Conservation (phyloP, 2,797 vertebrate genomes). For the Falco concolor region DNA sequence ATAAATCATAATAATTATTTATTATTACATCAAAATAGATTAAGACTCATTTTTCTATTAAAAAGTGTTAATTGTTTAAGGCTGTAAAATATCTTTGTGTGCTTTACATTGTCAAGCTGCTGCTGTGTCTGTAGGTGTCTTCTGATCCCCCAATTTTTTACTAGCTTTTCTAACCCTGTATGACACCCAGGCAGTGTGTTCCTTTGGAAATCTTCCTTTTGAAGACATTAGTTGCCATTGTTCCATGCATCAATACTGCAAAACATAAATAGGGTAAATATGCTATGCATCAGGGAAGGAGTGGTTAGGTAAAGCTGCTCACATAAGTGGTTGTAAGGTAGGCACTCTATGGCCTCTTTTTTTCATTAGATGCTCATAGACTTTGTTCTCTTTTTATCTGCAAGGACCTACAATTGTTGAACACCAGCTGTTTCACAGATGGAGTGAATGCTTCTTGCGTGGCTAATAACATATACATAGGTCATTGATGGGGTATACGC, state of each 20-base stretch:
- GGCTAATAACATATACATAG: neutral
- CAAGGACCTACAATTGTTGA: neutral
- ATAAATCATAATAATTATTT: constrained; percentile 64
- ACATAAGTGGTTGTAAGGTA: neutral
- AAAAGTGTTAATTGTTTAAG: neutral
- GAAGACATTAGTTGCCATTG: neutral
- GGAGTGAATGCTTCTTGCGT: neutral
- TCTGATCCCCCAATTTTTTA: neutral
- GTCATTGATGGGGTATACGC: neutral
- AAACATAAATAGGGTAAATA: neutral
- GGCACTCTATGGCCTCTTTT: neutral
- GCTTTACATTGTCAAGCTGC: neutral
- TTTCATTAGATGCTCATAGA: neutral
- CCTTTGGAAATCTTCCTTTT: neutral
- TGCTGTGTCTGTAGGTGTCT: neutral
- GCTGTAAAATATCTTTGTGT: neutral
- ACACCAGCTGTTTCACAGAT: neutral
- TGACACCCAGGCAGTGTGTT: neutral
- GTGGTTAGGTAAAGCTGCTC: neutral
- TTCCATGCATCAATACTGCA: neutral
- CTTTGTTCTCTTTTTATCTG: neutral
- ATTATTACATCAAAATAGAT: constrained; percentile 54
- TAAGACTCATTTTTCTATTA: constrained; percentile 8
- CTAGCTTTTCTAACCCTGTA: neutral
- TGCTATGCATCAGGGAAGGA: neutral